Evolutionary conservation across 2,888 invertebrate genomes (phyloP), one percentile per base, ranked within the genome.

Genomic region (Orthosia cruda): DNA sequence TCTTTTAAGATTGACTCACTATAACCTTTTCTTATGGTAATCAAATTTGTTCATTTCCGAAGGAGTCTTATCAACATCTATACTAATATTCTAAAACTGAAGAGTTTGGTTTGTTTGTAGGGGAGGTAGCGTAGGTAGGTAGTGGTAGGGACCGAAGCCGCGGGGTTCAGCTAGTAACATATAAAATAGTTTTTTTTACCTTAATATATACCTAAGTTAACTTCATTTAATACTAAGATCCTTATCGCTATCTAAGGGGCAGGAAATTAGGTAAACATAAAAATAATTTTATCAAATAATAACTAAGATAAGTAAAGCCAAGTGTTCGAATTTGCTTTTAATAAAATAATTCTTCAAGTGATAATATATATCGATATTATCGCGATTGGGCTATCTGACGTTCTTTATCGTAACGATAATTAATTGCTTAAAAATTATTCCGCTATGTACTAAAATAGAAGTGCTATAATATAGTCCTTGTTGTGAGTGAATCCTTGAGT

Each of bases 341-440:
- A 81, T 79, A 71, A 81, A 86, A 72, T 72, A 64, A 69, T 74
- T 75, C 45, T 74, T 77, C 45, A 76, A 58, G 71, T 70, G 88
- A 86, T 82, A 84, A 87, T 84, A 84, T 85, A 77, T 86, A 89
- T 91, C 88, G 91, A 91, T 91, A 83, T 85, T 90, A 91, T 93
- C 90, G 74, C 78, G 70, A 85, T 85, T 83, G 71, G 69, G 76
- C 87, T 91, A 90, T 91, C 90, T 90, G 92, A 89, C 91, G 81
- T 91, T 87, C 89, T 88, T 87, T 89, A 94, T 94, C 94, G 87
- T 81, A 89, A 89, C 84, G 84, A 90, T 90, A 89, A 93, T 92
- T 91, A 89, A 93, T 92, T 89, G 87, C 80, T 84, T 70, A 81
- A 85, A 90, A 90, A 87, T 81, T 83, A 85, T 85, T 83, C 81